Evolutionary conservation across 2,113 vertebrate genomes (phyloP).

Genomic region (Pangasianodon hypophthalmus): DNA sequence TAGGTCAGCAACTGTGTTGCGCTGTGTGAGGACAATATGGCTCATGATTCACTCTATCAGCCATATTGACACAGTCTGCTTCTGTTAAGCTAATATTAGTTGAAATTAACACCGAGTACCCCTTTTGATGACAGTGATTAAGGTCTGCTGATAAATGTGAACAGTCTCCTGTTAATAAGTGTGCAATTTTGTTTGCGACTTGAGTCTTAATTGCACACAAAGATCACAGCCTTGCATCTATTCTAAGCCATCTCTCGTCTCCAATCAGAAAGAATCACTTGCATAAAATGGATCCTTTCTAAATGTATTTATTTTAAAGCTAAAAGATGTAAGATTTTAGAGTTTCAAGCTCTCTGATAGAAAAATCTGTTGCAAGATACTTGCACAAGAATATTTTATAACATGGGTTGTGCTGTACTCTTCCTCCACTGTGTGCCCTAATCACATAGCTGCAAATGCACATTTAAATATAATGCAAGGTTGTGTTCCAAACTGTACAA

Average conservation of each 20-base stretch:
- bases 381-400: neutral
- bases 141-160: conserved; percentile 33
- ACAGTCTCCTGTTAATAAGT: conserved; percentile 10
- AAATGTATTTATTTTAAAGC: neutral
- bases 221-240: conserved; percentile 29
- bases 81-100: conserved; percentile 17
- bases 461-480: neutral
- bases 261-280: neutral
- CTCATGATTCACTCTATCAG: neutral
- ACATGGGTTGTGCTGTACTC: neutral
- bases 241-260: neutral
- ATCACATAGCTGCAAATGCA: neutral
- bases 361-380: neutral
- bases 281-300: neutral
- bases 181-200: conserved; percentile 35
- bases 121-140: conserved; percentile 35
- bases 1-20: conserved; percentile 56
- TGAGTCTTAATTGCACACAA: conserved; percentile 15
- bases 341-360: neutral
- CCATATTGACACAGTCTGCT: neutral
- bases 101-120: neutral
- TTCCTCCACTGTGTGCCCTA: neutral
- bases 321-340: neutral
- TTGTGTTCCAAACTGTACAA: neutral
- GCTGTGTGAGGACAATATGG: conserved; percentile 43